Percentiles rank a stretch among this genome's conserved stretches.
Conservation (phyloP, 2,113 vertebrate genomes). For the Dromaius novaehollandiae region DNA sequence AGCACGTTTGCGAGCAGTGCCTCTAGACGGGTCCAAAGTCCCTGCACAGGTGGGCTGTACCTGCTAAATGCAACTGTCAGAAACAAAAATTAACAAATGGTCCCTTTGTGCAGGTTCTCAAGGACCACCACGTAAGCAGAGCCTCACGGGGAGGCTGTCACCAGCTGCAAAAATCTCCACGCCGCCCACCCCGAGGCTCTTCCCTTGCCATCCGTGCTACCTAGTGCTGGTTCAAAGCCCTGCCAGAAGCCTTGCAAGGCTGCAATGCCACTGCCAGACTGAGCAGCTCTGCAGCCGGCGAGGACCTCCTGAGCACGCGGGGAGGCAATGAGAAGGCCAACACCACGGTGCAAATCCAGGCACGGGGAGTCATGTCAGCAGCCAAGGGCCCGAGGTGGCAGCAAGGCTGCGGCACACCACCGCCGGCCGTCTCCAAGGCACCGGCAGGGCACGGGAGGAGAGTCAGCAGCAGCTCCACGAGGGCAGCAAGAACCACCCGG, state of each 20-base stretch:
- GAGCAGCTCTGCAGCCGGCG: background rate
- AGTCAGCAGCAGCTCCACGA: background rate
- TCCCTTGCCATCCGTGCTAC: background rate
- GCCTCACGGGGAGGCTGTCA: background rate
- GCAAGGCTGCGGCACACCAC: background rate
- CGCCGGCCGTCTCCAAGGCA: rapidly evolving
- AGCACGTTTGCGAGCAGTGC: background rate
- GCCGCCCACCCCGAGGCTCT: background rate
- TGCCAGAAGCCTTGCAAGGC: background rate
- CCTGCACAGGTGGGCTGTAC: background rate
- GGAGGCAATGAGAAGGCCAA: background rate
- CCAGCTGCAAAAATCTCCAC: background rate
- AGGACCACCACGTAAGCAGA: background rate
- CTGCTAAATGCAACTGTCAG: background rate
- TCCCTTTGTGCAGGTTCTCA: background rate
- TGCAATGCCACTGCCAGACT: background rate
- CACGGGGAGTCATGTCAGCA: rapidly evolving
- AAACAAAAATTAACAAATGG: background rate
- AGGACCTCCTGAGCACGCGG: background rate
- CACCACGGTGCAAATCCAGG: background rate
- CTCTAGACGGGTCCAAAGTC: background rate
- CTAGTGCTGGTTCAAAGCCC: background rate
- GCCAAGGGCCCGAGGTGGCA: background rate
- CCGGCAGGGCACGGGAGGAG: background rate
- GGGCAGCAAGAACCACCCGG: background rate